phyloP scores from a whole-genome alignment of 2,888 invertebrate species.

The Sabatieria punctata region DNA sequence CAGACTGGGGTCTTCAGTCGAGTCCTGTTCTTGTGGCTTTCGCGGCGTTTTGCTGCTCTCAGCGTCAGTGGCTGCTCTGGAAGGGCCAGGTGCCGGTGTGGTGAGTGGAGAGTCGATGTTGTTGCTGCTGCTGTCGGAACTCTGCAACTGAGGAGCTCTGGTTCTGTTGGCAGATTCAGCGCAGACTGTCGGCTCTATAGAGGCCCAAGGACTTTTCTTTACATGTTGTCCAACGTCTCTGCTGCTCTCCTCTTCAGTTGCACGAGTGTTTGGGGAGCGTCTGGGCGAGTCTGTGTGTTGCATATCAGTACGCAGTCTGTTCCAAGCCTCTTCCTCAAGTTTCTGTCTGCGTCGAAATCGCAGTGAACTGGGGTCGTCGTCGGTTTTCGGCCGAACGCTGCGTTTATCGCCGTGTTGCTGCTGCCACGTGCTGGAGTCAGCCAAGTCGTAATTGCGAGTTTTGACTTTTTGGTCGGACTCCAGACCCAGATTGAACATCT shows the following conservation, averaged over 20 bases:
- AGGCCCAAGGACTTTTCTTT: too few species aligned
- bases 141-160: background rate
- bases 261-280: too few species aligned
- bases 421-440: background rate
- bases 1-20: constrained; percentile 20
- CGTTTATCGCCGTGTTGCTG: too few species aligned
- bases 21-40: constrained; percentile 2
- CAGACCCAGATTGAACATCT: constrained; percentile 19
- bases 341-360: constrained; percentile 21
- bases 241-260: too few species aligned
- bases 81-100: too few species aligned
- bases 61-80: too few species aligned
- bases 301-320: constrained; percentile 19
- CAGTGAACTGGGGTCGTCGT: constrained; percentile 13
- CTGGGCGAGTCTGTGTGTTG: too few species aligned
- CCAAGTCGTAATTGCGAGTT: background rate
- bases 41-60: background rate
- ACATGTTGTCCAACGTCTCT: too few species aligned
- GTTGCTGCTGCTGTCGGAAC: background rate
- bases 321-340: constrained; percentile 24
- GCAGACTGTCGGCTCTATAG: too few species aligned
- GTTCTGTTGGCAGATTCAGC: too few species aligned
- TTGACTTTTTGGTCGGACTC: constrained; percentile 14
- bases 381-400: background rate
- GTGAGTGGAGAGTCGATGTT: background rate